phyloP scores from a whole-genome alignment of 2,797 vertebrate genomes.

The Chelidonichthys spinosus region DNA sequence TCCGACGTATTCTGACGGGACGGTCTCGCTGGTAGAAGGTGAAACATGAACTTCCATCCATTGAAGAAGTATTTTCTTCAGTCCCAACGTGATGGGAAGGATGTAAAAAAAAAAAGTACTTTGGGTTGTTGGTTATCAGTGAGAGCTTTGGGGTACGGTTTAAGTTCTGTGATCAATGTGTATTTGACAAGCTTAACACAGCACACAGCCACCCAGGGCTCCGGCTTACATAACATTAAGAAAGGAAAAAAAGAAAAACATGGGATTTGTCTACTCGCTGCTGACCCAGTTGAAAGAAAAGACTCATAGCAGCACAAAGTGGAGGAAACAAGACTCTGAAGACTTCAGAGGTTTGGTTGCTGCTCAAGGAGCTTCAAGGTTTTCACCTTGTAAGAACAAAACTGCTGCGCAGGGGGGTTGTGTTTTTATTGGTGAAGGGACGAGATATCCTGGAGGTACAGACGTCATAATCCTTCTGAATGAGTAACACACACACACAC shows the following conservation, averaged over 20 bases:
- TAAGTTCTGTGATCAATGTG: conserved; percentile 43
- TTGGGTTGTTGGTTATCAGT: conserved; percentile 24
- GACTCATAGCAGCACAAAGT: conserved; percentile 22
- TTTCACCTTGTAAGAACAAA: conserved; percentile 9
- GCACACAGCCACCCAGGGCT: conserved; percentile 38
- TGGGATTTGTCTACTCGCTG: conserved; percentile 51
- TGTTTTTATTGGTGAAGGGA: conserved; percentile 8
- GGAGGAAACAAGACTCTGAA: conserved; percentile 12
- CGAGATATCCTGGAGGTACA: neutral
- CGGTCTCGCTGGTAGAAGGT: too few species aligned
- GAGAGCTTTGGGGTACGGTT: conserved; percentile 30
- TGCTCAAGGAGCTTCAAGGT: conserved; percentile 15
- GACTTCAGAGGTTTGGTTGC: neutral
- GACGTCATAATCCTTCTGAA: neutral
- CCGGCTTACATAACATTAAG: conserved; percentile 48
- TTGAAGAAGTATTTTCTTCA: too few species aligned
- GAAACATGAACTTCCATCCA: too few species aligned
- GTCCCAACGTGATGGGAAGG: neutral
- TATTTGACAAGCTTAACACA: conserved; percentile 49
- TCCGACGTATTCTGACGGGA: neutral
- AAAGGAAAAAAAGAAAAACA: conserved; percentile 15
- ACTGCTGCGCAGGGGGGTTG: neutral
- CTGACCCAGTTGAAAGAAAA: conserved; percentile 60
- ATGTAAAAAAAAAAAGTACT: conserved; percentile 5
- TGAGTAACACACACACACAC: neutral